A percentile compares a stretch with the other conserved stretches of the same genome.
Conservation (phyloP, 2,888 invertebrate species). For the Pomacea canaliculata region DNA sequence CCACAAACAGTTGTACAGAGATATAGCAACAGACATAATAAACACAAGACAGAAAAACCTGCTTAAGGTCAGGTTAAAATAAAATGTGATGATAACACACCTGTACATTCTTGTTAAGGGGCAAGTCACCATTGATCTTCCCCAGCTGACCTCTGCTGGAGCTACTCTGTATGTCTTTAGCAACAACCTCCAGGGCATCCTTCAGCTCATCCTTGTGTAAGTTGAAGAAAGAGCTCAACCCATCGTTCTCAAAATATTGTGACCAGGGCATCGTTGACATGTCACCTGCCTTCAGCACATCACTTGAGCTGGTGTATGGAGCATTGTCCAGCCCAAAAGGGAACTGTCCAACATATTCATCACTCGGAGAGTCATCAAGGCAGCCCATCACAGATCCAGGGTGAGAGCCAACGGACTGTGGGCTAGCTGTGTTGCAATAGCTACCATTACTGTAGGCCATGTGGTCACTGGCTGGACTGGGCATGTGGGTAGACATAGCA, state of each 20-base stretch:
- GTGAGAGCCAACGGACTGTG: background rate
- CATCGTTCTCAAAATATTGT: slow-evolving; percentile 1
- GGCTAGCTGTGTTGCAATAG: slow-evolving; percentile 9
- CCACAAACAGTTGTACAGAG: too few species aligned
- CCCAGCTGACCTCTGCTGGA: too few species aligned
- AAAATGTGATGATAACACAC: too few species aligned
- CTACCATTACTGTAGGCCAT: slow-evolving; percentile 11
- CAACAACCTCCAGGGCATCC: slow-evolving; percentile 39
- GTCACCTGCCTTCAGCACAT: slow-evolving; percentile 13
- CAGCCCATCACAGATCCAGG: slow-evolving; percentile 3
- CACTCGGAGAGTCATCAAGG: slow-evolving; percentile 29
- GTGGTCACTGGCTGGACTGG: slow-evolving; percentile 35
- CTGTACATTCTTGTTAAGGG: background rate
- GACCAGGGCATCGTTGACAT: slow-evolving; percentile 11
- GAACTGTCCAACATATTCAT: slow-evolving; percentile 21
- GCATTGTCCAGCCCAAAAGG: slow-evolving; percentile 27
- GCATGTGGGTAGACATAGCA: slow-evolving; percentile 19
- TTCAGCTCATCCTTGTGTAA: slow-evolving; percentile 31
- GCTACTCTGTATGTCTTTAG: slow-evolving; percentile 24
- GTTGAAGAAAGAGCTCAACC: slow-evolving; percentile 24
- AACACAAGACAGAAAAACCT: too few species aligned
- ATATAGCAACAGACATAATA: too few species aligned
- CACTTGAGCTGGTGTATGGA: slow-evolving; percentile 31
- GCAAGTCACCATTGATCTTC: background rate
- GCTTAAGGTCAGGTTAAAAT: too few species aligned